Evolutionary conservation across 2,888 invertebrate species (phyloP), one percentile per base, ranked within the genome.

Genomic region (Seira musarum): DNA sequence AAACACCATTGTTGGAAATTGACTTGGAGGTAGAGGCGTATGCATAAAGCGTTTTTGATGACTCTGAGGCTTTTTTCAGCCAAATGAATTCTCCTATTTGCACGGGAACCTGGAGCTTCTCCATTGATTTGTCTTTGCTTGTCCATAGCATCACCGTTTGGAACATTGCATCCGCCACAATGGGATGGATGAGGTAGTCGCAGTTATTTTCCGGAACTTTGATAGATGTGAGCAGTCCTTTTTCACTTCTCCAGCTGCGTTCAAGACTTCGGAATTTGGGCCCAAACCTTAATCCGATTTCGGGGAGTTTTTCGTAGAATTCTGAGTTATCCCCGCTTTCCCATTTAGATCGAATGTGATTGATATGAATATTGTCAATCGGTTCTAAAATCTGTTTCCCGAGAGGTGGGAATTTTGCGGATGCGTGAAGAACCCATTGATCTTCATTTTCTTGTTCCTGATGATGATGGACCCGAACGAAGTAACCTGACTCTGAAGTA

Each of bases 101-200:
- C 3, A 75, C 66, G 5, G 80, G 63, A 60, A 66, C 19, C 15
- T 25, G 8, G 19, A 74, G 25, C 30, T 74, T 24, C 53, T 63
- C 53, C 17, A 40, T 46, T 15, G 49, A 10, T 21, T 40, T 24
- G 35, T 24, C 53, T 63, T 64, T 69, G 40, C 25, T 25, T 57
- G 49, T 60, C 57, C n/a, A 65, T n/a, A 46, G 21, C 22, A 70
- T 70, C 1, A 70, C 22, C 0, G 70, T 49, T 24, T 77, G 77
- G 21, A 77, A 70, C 53, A 77, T 22, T 0, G 74, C 65, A 35
- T 80, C 83, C 3, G 49, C 24, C 8, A 83, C 60, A 0, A 83
- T 74, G 0, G 83, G 83, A 63, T 83, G 83, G 17, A 78, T 46
- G 1, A 83, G 10, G 64, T 81, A 63, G 13, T 30, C 21, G 3